Base-by-base conservation (phyloP, 2,113 vertebrate genomes). In the Charadrius vociferus region DNA sequence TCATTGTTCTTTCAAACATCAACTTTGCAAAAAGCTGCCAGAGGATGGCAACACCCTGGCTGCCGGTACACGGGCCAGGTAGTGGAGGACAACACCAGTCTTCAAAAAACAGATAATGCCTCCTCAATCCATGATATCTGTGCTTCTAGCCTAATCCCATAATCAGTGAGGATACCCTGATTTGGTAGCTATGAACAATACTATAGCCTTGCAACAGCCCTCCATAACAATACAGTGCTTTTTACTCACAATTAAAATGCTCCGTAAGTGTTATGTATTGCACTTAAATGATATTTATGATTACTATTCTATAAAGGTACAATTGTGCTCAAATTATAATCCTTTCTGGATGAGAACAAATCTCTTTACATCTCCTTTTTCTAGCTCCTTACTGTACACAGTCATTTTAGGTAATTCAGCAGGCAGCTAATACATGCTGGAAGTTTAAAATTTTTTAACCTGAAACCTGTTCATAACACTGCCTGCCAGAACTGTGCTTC, bases 81-180 rank as follows among this genome's bases (percentile, higher is more conserved):
- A 43, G 30, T 3, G 4, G 45, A 72, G 39, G 47, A 79, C 62
- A 83, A 23, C 39, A 13, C 0, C 3, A 74, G 27, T 39, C 83
- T 50, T 47, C 18, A 26, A 39, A 81, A 47, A 63, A 37, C 63
- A 93, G 80, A 16, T 53, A 27, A 24, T 1, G 45, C 66, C 34
- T 75, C 49, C 43, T 10, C 13, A 56, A 63, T 75, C 66, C 52
- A 6, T 59, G 18, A 8, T 29, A 39, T 74, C 70, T 96, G 80
- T 97, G 77, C 95, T 97, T 94, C 50, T 30, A 67, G 63, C 66
- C 71, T 66, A 86, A 91, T 61, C 75, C 52, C 43, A 34, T 43
- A 1, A 68, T 61, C 72, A 93, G 73, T 62, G 81, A 18, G 61
- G 80, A 79, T 36, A 84, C 12, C 11, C 63, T 24, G 32, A 59